Conservation (phyloP, 2,797 vertebrate genomes). For the Spondyliosoma cantharus region DNA sequence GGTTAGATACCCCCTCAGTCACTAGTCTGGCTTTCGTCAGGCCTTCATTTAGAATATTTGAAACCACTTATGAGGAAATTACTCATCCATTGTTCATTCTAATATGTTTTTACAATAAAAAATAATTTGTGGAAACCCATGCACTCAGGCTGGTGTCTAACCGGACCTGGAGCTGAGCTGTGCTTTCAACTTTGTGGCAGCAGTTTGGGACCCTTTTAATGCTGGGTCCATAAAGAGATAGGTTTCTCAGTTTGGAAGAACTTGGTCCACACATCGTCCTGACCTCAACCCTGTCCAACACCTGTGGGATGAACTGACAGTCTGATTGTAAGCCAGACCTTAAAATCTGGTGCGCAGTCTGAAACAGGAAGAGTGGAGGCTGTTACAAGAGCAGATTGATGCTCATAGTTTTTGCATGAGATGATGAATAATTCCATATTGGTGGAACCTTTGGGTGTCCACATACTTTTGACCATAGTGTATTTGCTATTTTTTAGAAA, state of each 20-base stretch:
- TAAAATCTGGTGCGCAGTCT: neutral
- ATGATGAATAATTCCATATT: neutral
- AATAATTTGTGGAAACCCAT: neutral
- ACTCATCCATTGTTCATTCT: neutral
- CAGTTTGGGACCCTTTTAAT: neutral
- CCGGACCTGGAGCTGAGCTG: neutral
- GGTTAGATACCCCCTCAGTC: conserved; percentile 70
- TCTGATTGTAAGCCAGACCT: neutral
- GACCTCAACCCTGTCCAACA: neutral
- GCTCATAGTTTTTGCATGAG: neutral
- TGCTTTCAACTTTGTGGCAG: neutral
- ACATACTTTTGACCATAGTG: neutral
- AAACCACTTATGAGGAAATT: neutral
- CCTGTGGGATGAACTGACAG: neutral
- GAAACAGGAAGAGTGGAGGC: neutral
- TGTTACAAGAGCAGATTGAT: neutral
- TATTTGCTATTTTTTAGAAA: neutral
- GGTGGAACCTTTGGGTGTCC: neutral
- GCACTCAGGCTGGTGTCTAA: neutral
- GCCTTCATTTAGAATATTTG: neutral
- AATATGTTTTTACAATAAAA: neutral
- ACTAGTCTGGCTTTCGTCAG: neutral
- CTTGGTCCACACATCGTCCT: neutral
- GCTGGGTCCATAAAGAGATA: neutral
- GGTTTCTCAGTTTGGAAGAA: neutral